A percentile compares a stretch with the other conserved stretches of the same genome.
These are phyloP conservation scores for Disparrhopalites patrizii DNA, from an alignment of 2,888 invertebrate species.

Conservation along the genomic window DNA sequence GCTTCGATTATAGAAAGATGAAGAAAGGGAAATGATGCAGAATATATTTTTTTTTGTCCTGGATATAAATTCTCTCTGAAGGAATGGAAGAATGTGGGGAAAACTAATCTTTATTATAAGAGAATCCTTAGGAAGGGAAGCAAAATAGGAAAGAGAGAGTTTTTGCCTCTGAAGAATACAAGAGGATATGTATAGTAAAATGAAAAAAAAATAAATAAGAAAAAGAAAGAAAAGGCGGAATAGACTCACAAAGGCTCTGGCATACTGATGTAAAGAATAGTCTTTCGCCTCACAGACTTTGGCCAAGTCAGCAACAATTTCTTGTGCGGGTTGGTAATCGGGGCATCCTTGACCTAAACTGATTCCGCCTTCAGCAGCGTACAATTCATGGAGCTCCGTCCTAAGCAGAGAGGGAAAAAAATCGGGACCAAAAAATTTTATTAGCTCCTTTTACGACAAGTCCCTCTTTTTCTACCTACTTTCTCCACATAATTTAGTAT, in stretches of 20 bases:
- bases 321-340: constrained; percentile 73
- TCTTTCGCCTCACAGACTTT: constrained; percentile 63
- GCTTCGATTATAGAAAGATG: too few relatives aligned
- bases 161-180: too few relatives aligned
- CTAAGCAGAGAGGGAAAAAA: constrained; percentile 52
- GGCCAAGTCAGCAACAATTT: constrained; percentile 68
- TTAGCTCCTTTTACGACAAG: not conserved
- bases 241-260: constrained; percentile 81
- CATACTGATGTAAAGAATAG: constrained; percentile 82
- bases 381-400: constrained; percentile 20
- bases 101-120: too few relatives aligned
- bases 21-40: too few relatives aligned
- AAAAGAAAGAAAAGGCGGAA: not conserved
- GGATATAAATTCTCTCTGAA: too few relatives aligned
- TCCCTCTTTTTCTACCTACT: too few relatives aligned
- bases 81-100: too few relatives aligned
- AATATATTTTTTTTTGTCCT: too few relatives aligned
- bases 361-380: constrained; percentile 57
- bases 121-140: too few relatives aligned
- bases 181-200: not conserved
- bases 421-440: too few relatives aligned
- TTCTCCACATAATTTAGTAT: too few relatives aligned
- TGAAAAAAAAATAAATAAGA: not conserved
- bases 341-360: constrained; percentile 96
- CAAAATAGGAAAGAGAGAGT: too few relatives aligned